phyloP scores from a whole-genome alignment of 2,888 invertebrate species.

The Furcula furcula region DNA sequence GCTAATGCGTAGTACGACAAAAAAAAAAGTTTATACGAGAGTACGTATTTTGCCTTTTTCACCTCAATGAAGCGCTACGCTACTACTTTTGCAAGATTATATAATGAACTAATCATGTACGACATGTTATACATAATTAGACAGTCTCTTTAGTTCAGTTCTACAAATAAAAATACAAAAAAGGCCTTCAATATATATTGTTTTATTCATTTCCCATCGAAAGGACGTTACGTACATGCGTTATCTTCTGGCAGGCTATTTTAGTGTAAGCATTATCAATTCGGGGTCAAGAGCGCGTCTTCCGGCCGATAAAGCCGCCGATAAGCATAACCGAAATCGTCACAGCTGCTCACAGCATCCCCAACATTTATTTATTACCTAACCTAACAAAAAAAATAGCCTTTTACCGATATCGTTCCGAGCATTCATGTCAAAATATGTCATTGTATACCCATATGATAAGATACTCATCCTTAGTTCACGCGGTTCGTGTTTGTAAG shows the following conservation, averaged over 20 bases:
- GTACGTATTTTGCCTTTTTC: no score
- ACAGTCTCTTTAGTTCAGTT: no score
- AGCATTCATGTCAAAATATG: constrained; percentile 36
- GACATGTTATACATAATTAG: no score
- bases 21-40: no score
- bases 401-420: constrained; percentile 33
- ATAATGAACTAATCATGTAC: no score
- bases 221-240: constrained; percentile 21
- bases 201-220: constrained; percentile 15
- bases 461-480: constrained; percentile 45
- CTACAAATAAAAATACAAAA: no score
- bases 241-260: constrained; percentile 50
- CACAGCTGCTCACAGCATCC: constrained; percentile 56
- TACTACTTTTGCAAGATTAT: no score
- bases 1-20: no score
- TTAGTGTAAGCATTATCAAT: constrained; percentile 57
- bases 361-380: constrained; percentile 47
- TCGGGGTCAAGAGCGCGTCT: constrained; percentile 76
- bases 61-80: no score
- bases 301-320: constrained; percentile 65
- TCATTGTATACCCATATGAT: constrained; percentile 51
- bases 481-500: constrained; percentile 31
- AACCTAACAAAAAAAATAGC: constrained; percentile 41
- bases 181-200: no score
- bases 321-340: constrained; percentile 44